These are phyloP conservation scores for Propithecus perrieri DNA, from an alignment of 2,797 vertebrate genomes.

Conservation along the genomic window DNA sequence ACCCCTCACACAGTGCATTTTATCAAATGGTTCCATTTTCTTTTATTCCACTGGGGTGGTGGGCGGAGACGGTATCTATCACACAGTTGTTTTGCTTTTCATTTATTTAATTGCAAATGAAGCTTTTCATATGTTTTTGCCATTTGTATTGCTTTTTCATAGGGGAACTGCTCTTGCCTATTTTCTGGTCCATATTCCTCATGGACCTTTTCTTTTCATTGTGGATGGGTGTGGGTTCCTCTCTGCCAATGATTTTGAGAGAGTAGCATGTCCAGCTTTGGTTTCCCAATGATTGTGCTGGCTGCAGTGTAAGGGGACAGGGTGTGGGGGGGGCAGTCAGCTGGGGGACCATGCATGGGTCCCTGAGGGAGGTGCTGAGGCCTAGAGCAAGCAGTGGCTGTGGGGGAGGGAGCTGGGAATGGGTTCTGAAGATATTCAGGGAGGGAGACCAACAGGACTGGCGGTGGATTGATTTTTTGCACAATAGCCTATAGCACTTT, in stretches of 20 bases:
- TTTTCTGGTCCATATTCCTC: not conserved
- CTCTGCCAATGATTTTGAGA: not conserved
- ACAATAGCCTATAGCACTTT: not conserved
- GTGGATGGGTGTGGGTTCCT: not conserved
- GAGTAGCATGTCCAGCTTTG: not conserved
- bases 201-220: not conserved
- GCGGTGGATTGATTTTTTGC: not conserved
- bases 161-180: not conserved
- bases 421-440: not conserved
- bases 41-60: not conserved
- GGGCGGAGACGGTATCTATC: no score
- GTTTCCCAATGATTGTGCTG: not conserved
- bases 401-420: not conserved
- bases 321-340: rapidly evolving
- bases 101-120: not conserved
- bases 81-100: not conserved
- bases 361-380: not conserved
- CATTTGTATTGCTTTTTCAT: not conserved
- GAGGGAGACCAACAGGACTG: rapidly evolving
- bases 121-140: not conserved
- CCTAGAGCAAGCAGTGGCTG: not conserved
- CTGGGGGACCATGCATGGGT: not conserved
- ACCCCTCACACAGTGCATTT: not conserved
- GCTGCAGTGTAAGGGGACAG: no score
- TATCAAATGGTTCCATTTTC: not conserved